These are phyloP conservation scores for Hydraecia micacea DNA, from an alignment of 2,888 invertebrate genomes.

Conservation along the genomic window DNA sequence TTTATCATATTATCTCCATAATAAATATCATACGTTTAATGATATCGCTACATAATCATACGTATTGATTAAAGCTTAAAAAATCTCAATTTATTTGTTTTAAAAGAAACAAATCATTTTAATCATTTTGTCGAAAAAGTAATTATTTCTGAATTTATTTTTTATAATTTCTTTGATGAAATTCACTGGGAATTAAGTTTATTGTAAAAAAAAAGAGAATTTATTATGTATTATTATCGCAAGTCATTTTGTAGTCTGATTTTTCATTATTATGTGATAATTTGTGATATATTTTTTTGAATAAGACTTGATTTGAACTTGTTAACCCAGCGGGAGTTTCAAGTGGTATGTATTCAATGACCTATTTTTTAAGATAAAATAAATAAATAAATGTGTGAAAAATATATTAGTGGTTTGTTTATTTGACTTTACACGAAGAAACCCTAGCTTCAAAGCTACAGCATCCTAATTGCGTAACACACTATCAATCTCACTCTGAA, in stretches of 20 bases:
- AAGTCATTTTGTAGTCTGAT: slow-evolving; percentile 72
- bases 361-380: slow-evolving; percentile 63
- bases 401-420: slow-evolving; percentile 26
- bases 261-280: slow-evolving; percentile 81
- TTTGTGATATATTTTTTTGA: slow-evolving; percentile 79
- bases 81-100: neutral
- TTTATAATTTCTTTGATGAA: neutral
- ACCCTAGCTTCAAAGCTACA: too few relatives aligned
- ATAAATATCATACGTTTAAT: neutral
- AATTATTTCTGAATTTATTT: neutral
- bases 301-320: slow-evolving; percentile 71
- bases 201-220: neutral
- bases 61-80: neutral
- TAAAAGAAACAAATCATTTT: neutral
- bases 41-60: neutral
- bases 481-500: neutral
- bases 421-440: neutral
- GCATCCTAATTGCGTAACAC: neutral
- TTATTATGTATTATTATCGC: slow-evolving; percentile 38
- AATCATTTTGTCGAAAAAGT: neutral
- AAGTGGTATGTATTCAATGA: slow-evolving; percentile 63
- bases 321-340: slow-evolving; percentile 56
- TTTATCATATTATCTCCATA: slow-evolving; percentile 14
- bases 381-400: slow-evolving; percentile 68
- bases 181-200: neutral